Evolutionary conservation across 2,797 vertebrate species (phyloP), one percentile per base, ranked within the genome.

Genomic region (Necrosyrtes monachus): DNA sequence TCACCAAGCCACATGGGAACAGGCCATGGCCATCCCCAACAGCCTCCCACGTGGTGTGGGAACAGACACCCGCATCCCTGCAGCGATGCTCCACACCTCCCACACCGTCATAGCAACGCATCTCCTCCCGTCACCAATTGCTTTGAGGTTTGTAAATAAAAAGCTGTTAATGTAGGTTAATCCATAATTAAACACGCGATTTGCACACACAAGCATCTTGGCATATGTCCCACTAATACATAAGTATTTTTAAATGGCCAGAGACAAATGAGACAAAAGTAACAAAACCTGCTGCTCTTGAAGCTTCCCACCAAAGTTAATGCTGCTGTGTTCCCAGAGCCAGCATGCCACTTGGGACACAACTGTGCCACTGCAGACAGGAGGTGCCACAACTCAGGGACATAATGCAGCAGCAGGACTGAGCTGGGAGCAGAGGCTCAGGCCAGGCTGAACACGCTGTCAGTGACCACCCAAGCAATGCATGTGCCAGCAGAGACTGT

Each of bases 391-490:
- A 0, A 3, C 23, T 1, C 10, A 3, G 27, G 46, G 41, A 23
- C 54, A 18, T 1, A 2, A 9, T 0, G 4, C 37, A 48, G 46
- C n/a, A 19, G 18, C 15, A 23, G 53, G 18, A 46, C 39, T 35
- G 27, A 35, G 15, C 50, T 18, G 43, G 25, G 33, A 79, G 13
- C 22, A 45, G 54, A 15, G 33, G 25, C 2, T 56, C 7, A 4
- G 48, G 3, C 5, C 74, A 70, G 53, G 8, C 25, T 62, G 63
- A 23, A 5, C 23, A 8, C 0, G 0, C 7, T 7, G 43, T 12
- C 72, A 5, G 33, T 8, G 53, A 20, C 27, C n/a, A 23, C 13
- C 24, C 37, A n/a, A 30, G 28, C 16, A 5, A 30, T 5, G 45
- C n/a, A 1, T 0, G 9, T 8, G 7, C 54, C 57, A 51, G 60